phyloP scores from a whole-genome alignment of 2,888 invertebrate species.

The Lissonota sp. region DNA sequence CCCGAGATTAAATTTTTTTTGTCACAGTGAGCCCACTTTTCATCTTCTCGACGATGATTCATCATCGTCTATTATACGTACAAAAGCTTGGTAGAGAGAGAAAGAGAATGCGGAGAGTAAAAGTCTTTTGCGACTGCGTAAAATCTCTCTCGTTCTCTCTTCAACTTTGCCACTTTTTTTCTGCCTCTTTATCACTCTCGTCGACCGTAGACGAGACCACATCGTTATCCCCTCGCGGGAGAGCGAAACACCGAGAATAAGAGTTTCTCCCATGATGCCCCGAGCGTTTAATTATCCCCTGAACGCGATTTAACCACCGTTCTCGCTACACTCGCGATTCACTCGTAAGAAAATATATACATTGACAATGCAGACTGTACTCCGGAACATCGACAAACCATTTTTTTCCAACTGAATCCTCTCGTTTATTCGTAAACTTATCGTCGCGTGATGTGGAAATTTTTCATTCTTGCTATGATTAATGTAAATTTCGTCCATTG shows the following conservation, averaged over 20 bases:
- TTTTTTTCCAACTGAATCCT: no score
- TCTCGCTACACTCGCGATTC: no score
- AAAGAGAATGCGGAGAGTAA: conserved; percentile 26
- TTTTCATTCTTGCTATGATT: no score
- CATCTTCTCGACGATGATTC: conserved; percentile 59
- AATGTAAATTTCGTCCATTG: no score
- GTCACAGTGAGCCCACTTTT: conserved; percentile 46
- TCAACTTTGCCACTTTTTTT: conserved; percentile 37
- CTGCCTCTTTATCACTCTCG: not conserved
- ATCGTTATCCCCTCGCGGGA: conserved; percentile 52
- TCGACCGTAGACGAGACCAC: conserved; percentile 35
- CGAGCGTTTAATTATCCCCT: conserved; percentile 60
- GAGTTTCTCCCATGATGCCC: not conserved
- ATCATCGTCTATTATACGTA: conserved; percentile 59
- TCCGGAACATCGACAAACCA: no score
- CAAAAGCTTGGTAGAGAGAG: not conserved
- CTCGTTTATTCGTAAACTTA: no score
- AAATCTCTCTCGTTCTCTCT: conserved; percentile 41
- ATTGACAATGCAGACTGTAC: no score
- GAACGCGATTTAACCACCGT: conserved; percentile 49
- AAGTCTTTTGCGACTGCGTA: conserved; percentile 45
- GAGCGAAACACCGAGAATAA: not conserved
- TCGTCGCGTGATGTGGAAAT: no score
- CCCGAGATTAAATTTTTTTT: conserved; percentile 53
- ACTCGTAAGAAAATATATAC: no score